Base-by-base conservation (phyloP, 2,888 invertebrate species). In the Mayetiola destructor region DNA sequence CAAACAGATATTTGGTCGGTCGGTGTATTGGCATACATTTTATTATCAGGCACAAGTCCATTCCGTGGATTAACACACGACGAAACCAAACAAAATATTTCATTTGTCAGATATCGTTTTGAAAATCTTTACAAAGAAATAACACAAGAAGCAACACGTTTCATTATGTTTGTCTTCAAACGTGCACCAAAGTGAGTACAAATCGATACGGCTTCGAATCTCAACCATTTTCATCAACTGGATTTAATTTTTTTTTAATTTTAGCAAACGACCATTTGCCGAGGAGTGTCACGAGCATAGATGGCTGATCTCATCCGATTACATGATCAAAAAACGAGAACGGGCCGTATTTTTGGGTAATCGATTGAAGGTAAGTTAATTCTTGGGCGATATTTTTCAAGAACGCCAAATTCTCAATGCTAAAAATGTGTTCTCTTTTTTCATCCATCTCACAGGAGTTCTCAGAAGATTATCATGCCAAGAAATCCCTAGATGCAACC, bases 1-100 rank as follows among this genome's bases (percentile, higher is more conserved):
- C 89, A 91, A 69, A 87, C 90, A 3, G 99, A 99, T 73, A 84
- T 97, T 65, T 99, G 97, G 99, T 86, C 90, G 20, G 80, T 97
- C 56, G 97, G 95, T 56, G 90, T 90, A 12, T 75, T 97, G 6
- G 78, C 90, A 0, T 99, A 97, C 74, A 78, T 95, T 42, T 78
- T 99, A 75, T 73, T 99, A 62, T 94, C 94, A 3, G 97, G 96
- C 16, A 83, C 81, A 59, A 86, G 94, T 57, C 94, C 97, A 53
- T 99, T 93, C 82, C 77, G 79, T 59, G 95, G 93, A 3, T 76
- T 75, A 3, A 84, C 85, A 63, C 84, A 85, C 59, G 78, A 82
- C 20, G 94, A 95, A 71, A 92, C 90, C 5, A 81, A 85, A 63
- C 88, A 90, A 70, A 95, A 96, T 73, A 90, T 95, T 65, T 81